Base-by-base conservation (phyloP, 2,113 vertebrate genomes). In the Leucoraja erinaceus region DNA sequence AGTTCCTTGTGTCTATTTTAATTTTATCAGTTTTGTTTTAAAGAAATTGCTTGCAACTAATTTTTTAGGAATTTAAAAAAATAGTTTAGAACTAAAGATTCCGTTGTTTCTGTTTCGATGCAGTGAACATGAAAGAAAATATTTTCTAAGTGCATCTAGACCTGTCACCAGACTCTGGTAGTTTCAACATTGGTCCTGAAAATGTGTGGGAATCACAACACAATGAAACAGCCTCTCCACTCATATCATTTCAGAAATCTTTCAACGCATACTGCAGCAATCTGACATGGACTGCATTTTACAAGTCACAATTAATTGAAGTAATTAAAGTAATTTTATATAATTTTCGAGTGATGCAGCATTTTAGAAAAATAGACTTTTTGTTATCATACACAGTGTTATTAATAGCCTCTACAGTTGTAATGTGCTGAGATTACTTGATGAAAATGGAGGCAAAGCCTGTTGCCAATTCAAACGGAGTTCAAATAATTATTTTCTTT, bases 251-350 rank as follows among this genome's bases (percentile, higher is more conserved):
- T 22, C 66, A 91, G 38, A 91, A 38, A 72, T 91, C 90, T 91
- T 91, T 91, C 90, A 91, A 91, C 66, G 33, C 20, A 72, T 33
- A 28, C 68, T 91, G 68, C 90, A 74, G 68, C 70, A 72, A 91
- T 72, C 90, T 91, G 90, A 91, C 68, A 91, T 91, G 66, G 72
- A 33, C 59, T 91, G 18, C 33, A 72, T 38, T 91, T 91, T 72
- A 91, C 90, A 54, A 18, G 22, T 74, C 38, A 70, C 90, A 91
- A 91, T 91, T 91, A 91, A 91, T 91, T 33, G 66, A 7, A 91
- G 38, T 91, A 91, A 91, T 91, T 91, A 72, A 91, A 91, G 90
- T 91, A 91, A 91, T 91, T 72, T 91, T 72, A 74, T 74, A 54
- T 91, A 72, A 91, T 91, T 91, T 91, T 68, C 33, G 38, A 47